Percentiles rank a stretch among this genome's conserved stretches.
Evolutionary conservation across 2,797 vertebrate genomes (phyloP).

Genomic region (Siniperca obscura): DNA sequence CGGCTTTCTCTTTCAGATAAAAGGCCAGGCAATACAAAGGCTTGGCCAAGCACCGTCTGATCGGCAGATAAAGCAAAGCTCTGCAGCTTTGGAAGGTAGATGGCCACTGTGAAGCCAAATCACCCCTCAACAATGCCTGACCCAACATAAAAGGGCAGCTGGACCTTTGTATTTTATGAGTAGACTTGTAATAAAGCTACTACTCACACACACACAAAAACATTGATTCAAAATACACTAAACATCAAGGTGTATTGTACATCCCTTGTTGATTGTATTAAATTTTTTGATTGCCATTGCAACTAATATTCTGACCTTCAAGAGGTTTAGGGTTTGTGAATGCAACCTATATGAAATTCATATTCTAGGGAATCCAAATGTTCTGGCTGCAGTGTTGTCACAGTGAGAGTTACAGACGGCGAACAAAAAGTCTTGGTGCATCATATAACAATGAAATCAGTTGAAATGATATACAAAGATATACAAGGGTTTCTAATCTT

Average conservation of each 20-base stretch:
- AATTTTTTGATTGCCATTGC: slow-evolving; percentile 11
- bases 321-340: slow-evolving; percentile 24
- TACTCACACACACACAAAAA: slow-evolving; percentile 36
- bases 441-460: not conserved
- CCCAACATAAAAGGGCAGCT: slow-evolving; percentile 78
- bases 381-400: not conserved
- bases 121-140: slow-evolving; percentile 77
- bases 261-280: slow-evolving; percentile 30
- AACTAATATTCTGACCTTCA: slow-evolving; percentile 41
- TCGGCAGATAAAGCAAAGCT: slow-evolving; percentile 81
- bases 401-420: not conserved
- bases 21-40: slow-evolving; percentile 79
- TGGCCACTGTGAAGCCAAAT: slow-evolving; percentile 75
- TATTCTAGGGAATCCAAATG: slow-evolving; percentile 1
- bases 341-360: slow-evolving; percentile 8
- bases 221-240: slow-evolving; percentile 44
- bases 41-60: slow-evolving; percentile 74
- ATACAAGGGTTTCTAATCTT: not conserved
- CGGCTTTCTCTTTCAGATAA: slow-evolving; percentile 76
- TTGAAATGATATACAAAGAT: not conserved
- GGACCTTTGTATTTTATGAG: slow-evolving; percentile 77
- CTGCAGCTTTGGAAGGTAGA: slow-evolving; percentile 74
- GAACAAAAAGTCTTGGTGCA: not conserved
- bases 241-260: slow-evolving; percentile 38
- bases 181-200: slow-evolving; percentile 69